phyloP scores from a whole-genome alignment of 2,113 vertebrate genomes.

The Thinocorus orbignyianus region DNA sequence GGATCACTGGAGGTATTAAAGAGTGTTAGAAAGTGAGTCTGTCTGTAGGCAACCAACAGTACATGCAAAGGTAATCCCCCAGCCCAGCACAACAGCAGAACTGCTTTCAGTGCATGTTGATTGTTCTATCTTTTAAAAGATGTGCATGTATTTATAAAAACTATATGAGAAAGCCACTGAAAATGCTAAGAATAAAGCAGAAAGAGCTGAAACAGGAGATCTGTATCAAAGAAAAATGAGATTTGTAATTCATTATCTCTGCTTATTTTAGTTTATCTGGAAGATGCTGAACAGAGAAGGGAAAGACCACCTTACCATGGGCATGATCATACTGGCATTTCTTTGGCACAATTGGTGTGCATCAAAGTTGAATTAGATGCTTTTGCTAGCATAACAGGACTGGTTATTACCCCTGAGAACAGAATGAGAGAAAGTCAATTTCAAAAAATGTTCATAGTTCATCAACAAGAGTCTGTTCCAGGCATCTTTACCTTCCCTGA shows the following conservation, averaged over 20 bases:
- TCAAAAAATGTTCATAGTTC: background rate
- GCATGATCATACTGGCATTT: background rate
- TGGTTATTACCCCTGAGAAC: background rate
- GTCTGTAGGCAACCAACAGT: background rate
- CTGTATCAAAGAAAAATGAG: background rate
- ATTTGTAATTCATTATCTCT: background rate
- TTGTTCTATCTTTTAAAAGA: background rate
- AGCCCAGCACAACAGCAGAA: background rate
- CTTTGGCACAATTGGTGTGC: background rate
- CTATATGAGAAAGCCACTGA: rapidly evolving
- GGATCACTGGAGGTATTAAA: background rate
- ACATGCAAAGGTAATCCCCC: background rate
- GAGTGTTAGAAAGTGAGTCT: background rate
- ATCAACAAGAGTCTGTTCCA: background rate
- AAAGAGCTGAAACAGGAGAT: background rate
- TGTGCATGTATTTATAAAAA: background rate
- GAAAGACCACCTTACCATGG: background rate
- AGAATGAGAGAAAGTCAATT: background rate
- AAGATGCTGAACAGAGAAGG: background rate
- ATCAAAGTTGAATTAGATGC: background rate
- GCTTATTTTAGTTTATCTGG: background rate
- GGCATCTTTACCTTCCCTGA: background rate
- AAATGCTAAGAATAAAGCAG: background rate
- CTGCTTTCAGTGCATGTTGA: background rate
- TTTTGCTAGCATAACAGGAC: background rate